Conservation (phyloP, 2,888 invertebrate genomes). For the Catocala nupta region DNA sequence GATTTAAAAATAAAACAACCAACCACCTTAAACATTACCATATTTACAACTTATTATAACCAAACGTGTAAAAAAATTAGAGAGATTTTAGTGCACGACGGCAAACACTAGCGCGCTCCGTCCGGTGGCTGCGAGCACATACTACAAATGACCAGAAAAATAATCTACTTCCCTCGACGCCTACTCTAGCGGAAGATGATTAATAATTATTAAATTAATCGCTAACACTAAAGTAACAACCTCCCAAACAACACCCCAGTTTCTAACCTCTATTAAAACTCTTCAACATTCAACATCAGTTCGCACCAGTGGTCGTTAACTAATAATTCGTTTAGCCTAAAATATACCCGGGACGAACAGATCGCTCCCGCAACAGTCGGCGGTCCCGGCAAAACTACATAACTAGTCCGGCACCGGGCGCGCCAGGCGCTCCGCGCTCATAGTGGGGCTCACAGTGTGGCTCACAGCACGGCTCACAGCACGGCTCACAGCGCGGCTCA, state of each 20-base stretch:
- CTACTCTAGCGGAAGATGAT: slow-evolving; percentile 68
- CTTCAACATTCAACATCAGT: slow-evolving; percentile 86
- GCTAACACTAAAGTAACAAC: slow-evolving; percentile 78
- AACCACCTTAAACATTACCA: slow-evolving; percentile 70
- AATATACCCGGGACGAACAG: slow-evolving; percentile 51
- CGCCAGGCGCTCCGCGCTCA: too few species aligned
- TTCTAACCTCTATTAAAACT: slow-evolving; percentile 84
- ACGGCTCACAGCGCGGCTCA: too few species aligned
- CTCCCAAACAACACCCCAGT: slow-evolving; percentile 75
- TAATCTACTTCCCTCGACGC: slow-evolving; percentile 55
- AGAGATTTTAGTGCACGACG: slow-evolving; percentile 75
- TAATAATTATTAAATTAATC: slow-evolving; percentile 63
- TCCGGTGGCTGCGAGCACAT: slow-evolving; percentile 44
- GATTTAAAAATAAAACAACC: slow-evolving; percentile 79
- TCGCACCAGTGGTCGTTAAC: slow-evolving; percentile 84
- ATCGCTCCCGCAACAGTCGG: slow-evolving; percentile 66
- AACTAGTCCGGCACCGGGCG: too few species aligned
- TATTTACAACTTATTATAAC: slow-evolving; percentile 73
- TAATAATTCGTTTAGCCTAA: slow-evolving; percentile 70
- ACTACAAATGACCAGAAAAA: slow-evolving; percentile 69
- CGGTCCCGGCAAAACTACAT: background rate
- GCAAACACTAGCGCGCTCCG: slow-evolving; percentile 36
- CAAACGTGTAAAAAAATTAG: slow-evolving; percentile 71
- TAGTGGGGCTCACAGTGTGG: too few species aligned
- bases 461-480: too few species aligned